A percentile compares a stretch with the other conserved stretches of the same genome.
phyloP scores from a whole-genome alignment of 1,140 invertebrate genomes.

The Rhizoglyphus robini region DNA sequence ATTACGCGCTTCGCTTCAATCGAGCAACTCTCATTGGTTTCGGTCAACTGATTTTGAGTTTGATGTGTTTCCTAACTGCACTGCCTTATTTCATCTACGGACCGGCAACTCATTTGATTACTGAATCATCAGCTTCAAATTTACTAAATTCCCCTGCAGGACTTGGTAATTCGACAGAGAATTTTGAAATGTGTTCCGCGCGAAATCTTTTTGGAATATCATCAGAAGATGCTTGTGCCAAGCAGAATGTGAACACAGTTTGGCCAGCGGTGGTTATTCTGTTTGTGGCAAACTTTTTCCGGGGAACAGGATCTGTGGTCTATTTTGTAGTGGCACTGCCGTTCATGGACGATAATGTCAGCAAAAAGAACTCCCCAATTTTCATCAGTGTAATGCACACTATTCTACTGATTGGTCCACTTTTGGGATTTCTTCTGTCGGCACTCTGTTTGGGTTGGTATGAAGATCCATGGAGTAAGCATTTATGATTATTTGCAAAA shows the following conservation, averaged over 20 bases:
- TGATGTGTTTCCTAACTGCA: slow-evolving; percentile 48
- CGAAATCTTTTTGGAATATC: too few species aligned
- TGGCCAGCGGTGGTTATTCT: slow-evolving; percentile 7
- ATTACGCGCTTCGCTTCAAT: slow-evolving; percentile 50
- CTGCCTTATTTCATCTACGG: slow-evolving; percentile 55
- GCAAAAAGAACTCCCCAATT: slow-evolving; percentile 29
- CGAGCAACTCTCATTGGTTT: slow-evolving; percentile 52
- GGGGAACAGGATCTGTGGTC: slow-evolving; percentile 22
- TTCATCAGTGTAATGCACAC: slow-evolving; percentile 19
- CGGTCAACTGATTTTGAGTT: slow-evolving; percentile 50
- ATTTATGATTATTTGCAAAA: too few species aligned
- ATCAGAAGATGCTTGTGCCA: neutral
- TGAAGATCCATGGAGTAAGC: slow-evolving; percentile 27
- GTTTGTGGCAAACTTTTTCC: slow-evolving; percentile 33
- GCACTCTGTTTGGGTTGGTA: slow-evolving; percentile 25
- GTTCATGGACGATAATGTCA: slow-evolving; percentile 32
- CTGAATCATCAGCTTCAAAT: neutral
- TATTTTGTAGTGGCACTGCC: slow-evolving; percentile 29
- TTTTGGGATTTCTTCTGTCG: slow-evolving; percentile 26
- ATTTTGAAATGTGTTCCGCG: neutral
- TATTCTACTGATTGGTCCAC: slow-evolving; percentile 25
- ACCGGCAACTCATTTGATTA: slow-evolving; percentile 36
- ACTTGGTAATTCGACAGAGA: neutral
- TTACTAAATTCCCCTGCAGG: neutral
- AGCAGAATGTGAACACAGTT: neutral